Conservation (phyloP, 2,113 vertebrate genomes). For the Corydoras sp. region DNA sequence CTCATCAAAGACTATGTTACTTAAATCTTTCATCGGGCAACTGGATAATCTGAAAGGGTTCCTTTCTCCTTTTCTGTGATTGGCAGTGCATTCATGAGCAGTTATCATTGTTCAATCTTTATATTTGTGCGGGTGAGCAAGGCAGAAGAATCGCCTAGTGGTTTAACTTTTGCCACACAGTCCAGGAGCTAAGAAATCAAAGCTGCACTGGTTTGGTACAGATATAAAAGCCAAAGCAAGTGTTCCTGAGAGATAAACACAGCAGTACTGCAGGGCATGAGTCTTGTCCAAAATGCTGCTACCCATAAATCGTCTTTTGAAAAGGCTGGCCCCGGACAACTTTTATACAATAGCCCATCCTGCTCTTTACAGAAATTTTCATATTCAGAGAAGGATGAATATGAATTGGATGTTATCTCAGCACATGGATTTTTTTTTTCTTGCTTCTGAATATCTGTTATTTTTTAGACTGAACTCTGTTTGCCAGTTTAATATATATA, state of each 20-base stretch:
- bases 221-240: constrained; percentile 23
- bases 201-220: constrained; percentile 14
- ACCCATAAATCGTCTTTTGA: constrained; percentile 8
- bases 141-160: constrained; percentile 12
- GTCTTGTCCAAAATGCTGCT: constrained; percentile 19
- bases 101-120: constrained; percentile 8
- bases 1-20: too few species aligned
- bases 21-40: too few species aligned
- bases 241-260: constrained; percentile 43
- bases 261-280: constrained; percentile 22
- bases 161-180: constrained; percentile 17
- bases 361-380: constrained; percentile 19
- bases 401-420: neutral
- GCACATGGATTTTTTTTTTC: neutral
- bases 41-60: too few species aligned
- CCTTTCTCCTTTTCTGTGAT: too few species aligned
- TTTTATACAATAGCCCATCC: neutral
- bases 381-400: neutral
- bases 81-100: too few species aligned
- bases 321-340: constrained; percentile 17
- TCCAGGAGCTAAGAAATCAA: constrained; percentile 24
- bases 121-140: constrained; percentile 25
- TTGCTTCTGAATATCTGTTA: neutral
- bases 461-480: too few species aligned
- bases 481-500: too few species aligned